A percentile compares a stretch with the other conserved stretches of the same genome.
Evolutionary conservation across 2,797 vertebrate genomes (phyloP).

Genomic region (Holocentrus rufus): DNA sequence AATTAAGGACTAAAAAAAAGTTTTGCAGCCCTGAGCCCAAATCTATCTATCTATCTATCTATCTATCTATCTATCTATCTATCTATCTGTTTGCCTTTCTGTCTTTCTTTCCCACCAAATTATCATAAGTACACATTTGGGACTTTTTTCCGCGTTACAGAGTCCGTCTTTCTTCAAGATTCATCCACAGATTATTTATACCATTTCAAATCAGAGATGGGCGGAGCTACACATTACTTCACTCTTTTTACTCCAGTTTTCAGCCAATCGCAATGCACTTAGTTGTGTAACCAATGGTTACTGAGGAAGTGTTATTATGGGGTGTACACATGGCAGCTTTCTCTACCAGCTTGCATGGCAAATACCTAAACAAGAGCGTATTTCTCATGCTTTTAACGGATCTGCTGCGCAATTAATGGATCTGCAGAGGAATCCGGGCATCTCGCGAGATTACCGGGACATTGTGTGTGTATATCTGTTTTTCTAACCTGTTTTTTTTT

Average conservation of each 20-base stretch:
- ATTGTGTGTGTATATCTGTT: background rate
- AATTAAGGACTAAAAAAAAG: too few relatives aligned
- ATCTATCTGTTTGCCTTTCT: too few relatives aligned
- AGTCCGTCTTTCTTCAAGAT: too few relatives aligned
- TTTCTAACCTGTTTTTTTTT: background rate
- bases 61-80: too few relatives aligned
- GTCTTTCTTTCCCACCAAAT: too few relatives aligned
- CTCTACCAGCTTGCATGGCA: constrained; percentile 14
- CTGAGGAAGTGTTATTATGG: constrained; percentile 64
- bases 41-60: too few relatives aligned
- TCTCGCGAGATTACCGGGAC: background rate
- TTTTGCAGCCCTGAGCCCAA: too few relatives aligned
- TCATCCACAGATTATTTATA: too few relatives aligned
- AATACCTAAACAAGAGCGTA: background rate
- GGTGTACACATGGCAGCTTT: constrained; percentile 63
- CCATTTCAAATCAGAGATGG: constrained; percentile 9
- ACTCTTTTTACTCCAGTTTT: background rate
- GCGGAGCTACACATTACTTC: constrained; percentile 30
- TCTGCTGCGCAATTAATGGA: background rate
- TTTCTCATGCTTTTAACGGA: background rate
- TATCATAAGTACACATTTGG: too few relatives aligned
- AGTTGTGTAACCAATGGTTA: constrained; percentile 52
- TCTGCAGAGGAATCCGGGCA: background rate
- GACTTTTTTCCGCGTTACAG: too few relatives aligned
- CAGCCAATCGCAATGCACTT: constrained; percentile 64